Evolutionary conservation across 2,888 invertebrate genomes (phyloP).

Genomic region (Drosophila neonasuta): DNA sequence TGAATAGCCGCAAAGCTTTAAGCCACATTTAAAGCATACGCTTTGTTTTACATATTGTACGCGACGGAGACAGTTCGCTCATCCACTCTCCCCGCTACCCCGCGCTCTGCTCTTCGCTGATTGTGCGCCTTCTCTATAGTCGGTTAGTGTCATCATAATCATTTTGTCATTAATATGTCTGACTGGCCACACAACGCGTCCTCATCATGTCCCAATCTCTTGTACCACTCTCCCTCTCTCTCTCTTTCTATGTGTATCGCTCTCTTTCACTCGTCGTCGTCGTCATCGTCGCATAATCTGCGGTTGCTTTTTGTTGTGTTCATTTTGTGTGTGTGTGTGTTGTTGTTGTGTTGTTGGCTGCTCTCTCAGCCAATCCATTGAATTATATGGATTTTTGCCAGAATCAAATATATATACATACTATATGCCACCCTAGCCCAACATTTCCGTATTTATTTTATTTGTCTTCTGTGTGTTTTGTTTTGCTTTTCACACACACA

Average conservation of each 20-base stretch:
- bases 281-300: constrained; percentile 56
- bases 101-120: not conserved
- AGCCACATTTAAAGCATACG: constrained; percentile 42
- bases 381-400: constrained; percentile 70
- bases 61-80: not conserved
- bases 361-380: constrained; percentile 66
- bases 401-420: constrained; percentile 61
- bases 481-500: constrained; percentile 45
- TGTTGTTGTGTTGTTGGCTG: constrained; percentile 39
- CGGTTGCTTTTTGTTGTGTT: constrained; percentile 66
- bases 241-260: not conserved
- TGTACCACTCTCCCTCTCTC: constrained; percentile 8
- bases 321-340: constrained; percentile 57
- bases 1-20: constrained; percentile 32
- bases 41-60: constrained; percentile 22
- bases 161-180: constrained; percentile 81
- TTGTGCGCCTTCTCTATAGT: constrained; percentile 24
- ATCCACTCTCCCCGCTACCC: too few species aligned
- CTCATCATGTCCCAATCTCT: constrained; percentile 28
- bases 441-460: constrained; percentile 56
- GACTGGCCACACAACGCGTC: constrained; percentile 66
- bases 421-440: constrained; percentile 45
- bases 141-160: constrained; percentile 78
- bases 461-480: constrained; percentile 56
- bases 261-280: not conserved